Conservation (phyloP, 2,888 invertebrate species). For the Ceratothoa steindachneri region DNA sequence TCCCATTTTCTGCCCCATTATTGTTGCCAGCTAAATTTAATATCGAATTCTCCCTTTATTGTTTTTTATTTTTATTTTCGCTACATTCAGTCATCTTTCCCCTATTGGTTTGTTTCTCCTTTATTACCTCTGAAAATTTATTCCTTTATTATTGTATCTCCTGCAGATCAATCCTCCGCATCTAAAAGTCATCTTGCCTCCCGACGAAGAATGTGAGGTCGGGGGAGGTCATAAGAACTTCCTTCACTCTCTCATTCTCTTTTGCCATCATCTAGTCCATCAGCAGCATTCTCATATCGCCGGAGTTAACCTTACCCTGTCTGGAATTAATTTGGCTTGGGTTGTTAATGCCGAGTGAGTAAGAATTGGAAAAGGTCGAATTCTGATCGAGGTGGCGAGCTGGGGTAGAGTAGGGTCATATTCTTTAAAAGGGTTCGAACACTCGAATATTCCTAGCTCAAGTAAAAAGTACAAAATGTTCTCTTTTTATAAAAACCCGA, state of each 20-base stretch:
- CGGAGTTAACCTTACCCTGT: slow-evolving; percentile 39
- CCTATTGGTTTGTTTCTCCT: no score
- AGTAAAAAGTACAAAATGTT: no score
- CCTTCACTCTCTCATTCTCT: slow-evolving; percentile 77
- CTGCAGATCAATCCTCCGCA: slow-evolving; percentile 41
- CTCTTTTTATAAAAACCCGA: no score
- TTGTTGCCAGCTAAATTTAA: neutral
- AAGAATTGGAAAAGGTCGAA: no score
- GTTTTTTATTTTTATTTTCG: neutral
- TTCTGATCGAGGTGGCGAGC: no score
- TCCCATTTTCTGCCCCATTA: neutral
- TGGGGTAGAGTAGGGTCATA: no score
- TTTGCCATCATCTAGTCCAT: slow-evolving; percentile 56
- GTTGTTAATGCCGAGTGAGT: slow-evolving; percentile 25
- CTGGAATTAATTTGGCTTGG: slow-evolving; percentile 44
- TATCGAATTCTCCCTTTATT: neutral
- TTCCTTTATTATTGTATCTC: no score
- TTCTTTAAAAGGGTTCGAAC: no score
- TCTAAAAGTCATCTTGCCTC: slow-evolving; percentile 33
- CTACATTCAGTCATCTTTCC: neutral
- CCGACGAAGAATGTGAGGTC: slow-evolving; percentile 49
- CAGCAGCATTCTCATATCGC: slow-evolving; percentile 38
- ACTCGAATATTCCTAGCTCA: no score
- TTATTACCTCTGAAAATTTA: no score
- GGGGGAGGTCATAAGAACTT: slow-evolving; percentile 77